Base-by-base conservation (phyloP, 2,113 vertebrate species). In the Mirza zaza region DNA sequence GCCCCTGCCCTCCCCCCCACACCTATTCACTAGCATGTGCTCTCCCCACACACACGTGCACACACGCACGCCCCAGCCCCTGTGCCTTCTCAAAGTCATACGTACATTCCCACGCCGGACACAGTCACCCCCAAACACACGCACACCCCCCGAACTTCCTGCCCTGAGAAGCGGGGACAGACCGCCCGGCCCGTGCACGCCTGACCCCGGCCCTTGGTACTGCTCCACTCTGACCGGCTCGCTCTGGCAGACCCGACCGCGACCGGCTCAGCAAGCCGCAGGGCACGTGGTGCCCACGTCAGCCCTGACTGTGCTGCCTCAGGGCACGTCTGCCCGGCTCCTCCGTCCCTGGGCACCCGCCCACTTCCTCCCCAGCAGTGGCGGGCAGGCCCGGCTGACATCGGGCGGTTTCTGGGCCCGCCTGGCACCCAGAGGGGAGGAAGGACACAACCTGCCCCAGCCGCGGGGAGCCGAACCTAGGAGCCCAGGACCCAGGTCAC, bases 381-480 rank as follows among this genome's bases (percentile, higher is more conserved):
- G 83, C 95, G 75, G 91, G 65, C 67, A 70, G 34, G 87, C n/a
- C 68, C 95, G 75, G 93, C 96, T 88, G 21, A 50, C 32, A 88
- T 65, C 96, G 98, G 87, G 91, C 25, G 6, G 83, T 67, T 93
- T 94, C n/a, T 87, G 90, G 92, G 55, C 20, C 67, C 86, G 91
- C 77, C 80, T 93, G 94, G 90, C 81, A 98, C 96, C 96, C 92
- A 96, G 97, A 96, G 55, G 97, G 96, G 87, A 98, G 97, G 97
- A 97, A 98, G 98, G 96, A 98, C 98, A 94, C 61, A 2, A 39
- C 29, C 36, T 39, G 68, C 29, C 73, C 73, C 97, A 39, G 55
- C 63, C 4, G 0, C 0, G 2, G 34, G 67, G 88, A 68, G 77
- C 80, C 9, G 9, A 59, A n/a, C 11, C 5, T 2, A 75, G 68